A percentile compares a stretch with the other conserved stretches of the same genome.
Evolutionary conservation across 2,888 invertebrate species (phyloP).

Genomic region (Copidosoma aretas): DNA sequence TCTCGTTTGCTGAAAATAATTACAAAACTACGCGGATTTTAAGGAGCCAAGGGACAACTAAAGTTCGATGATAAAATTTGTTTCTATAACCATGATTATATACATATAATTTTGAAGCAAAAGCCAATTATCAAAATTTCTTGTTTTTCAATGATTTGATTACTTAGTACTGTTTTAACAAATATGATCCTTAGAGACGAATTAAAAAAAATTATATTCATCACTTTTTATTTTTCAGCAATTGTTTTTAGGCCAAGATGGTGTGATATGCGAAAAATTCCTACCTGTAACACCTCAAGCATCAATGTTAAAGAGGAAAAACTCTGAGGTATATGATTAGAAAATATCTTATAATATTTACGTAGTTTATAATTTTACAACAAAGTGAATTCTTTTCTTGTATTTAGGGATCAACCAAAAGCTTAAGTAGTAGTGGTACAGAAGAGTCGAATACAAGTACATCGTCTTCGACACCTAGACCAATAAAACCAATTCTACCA

Average conservation of each 20-base stretch:
- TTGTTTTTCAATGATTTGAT: no score
- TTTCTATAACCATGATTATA: no score
- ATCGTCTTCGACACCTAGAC: background rate
- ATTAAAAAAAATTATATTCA: no score
- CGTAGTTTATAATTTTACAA: background rate
- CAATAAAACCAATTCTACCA: background rate
- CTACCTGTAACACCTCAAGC: conserved; percentile 9
- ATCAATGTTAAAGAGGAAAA: conserved; percentile 14
- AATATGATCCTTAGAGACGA: no score
- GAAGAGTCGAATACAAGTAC: background rate
- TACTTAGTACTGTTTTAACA: no score
- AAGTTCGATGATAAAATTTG: no score
- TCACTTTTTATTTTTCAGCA: conserved; percentile 20
- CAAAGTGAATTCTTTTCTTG: background rate
- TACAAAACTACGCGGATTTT: no score
- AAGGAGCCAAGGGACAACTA: background rate
- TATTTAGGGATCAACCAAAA: conserved; percentile 13
- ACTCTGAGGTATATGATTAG: conserved; percentile 25
- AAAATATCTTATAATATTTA: background rate
- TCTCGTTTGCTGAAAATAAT: no score
- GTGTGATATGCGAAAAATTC: conserved; percentile 23
- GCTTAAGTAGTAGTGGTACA: background rate
- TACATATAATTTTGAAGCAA: no score
- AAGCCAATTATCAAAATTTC: no score
- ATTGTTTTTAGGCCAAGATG: conserved; percentile 30